These are phyloP conservation scores for Melanophora roralis DNA, from an alignment of 2,888 invertebrate genomes.

Conservation along the genomic window DNA sequence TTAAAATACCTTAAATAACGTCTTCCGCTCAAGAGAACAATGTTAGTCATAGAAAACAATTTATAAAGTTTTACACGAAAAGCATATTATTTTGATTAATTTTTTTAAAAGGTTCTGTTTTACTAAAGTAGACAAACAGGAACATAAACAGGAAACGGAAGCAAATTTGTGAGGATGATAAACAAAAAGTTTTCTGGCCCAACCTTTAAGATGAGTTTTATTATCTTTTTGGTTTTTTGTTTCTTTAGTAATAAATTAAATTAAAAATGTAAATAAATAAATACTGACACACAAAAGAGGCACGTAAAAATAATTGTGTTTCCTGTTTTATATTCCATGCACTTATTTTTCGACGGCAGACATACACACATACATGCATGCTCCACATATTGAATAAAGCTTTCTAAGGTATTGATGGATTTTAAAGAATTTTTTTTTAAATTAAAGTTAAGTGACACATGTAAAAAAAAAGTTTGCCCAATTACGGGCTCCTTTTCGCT, in stretches of 20 bases:
- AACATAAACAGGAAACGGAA: constrained; percentile 42
- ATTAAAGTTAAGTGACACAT: too few relatives aligned
- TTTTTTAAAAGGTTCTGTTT: background rate
- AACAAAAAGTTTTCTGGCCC: background rate
- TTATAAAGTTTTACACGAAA: background rate
- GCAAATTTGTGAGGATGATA: background rate
- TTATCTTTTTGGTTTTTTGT: background rate
- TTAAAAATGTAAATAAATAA: constrained; percentile 20
- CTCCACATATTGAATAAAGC: too few relatives aligned
- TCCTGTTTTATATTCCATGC: too few relatives aligned
- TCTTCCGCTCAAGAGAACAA: too few relatives aligned
- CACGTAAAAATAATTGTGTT: too few relatives aligned
- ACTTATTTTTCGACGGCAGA: too few relatives aligned
- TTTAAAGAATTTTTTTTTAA: too few relatives aligned
- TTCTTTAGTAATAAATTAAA: background rate
- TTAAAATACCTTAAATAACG: constrained; percentile 18
- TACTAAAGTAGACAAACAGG: background rate
- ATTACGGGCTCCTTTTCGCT: too few relatives aligned
- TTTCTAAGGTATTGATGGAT: too few relatives aligned
- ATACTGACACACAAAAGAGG: background rate
- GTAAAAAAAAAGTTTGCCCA: too few relatives aligned
- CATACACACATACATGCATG: too few relatives aligned
- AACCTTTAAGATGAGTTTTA: background rate
- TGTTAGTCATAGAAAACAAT: background rate
- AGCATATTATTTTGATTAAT: constrained; percentile 7